phyloP scores from a whole-genome alignment of 2,113 vertebrate species.

The Grallaria varia region DNA sequence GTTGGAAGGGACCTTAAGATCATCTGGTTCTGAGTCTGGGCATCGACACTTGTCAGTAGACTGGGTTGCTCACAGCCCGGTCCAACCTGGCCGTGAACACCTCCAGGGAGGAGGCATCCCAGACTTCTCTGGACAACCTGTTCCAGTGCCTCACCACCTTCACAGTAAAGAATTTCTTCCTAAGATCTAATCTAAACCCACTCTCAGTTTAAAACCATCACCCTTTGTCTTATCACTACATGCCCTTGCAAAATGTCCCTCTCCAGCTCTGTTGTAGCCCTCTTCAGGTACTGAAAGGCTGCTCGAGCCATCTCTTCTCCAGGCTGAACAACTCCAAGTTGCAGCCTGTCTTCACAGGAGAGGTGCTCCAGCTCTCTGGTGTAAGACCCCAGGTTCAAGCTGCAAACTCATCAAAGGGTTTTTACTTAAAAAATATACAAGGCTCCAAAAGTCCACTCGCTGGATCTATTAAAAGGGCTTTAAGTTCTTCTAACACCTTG shows the following conservation, averaged over 20 bases:
- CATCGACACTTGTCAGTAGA: not conserved
- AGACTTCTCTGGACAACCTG: not conserved
- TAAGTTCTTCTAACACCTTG: not conserved
- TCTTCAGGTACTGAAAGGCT: not conserved
- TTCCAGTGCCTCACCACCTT: not conserved
- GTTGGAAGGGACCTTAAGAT: not conserved
- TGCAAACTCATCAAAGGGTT: not conserved
- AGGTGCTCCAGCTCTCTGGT: not conserved
- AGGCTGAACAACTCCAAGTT: not conserved
- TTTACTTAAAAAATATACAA: not conserved
- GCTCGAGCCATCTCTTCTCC: not conserved
- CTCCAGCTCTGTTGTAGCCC: not conserved
- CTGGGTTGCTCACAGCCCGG: not conserved
- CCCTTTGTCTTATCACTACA: not conserved
- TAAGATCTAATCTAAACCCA: not conserved
- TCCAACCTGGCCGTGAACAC: not conserved
- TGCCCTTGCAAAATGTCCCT: not conserved
- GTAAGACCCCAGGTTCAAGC: not conserved
- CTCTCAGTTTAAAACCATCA: not conserved
- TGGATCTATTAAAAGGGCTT: not conserved
- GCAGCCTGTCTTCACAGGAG: not conserved
- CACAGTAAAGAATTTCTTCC: not conserved
- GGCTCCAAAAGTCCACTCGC: not conserved
- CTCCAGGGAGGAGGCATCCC: not conserved
- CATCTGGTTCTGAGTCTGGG: not conserved